phyloP scores from a whole-genome alignment of 2,888 invertebrate species.

The Phyllotreta striolata region DNA sequence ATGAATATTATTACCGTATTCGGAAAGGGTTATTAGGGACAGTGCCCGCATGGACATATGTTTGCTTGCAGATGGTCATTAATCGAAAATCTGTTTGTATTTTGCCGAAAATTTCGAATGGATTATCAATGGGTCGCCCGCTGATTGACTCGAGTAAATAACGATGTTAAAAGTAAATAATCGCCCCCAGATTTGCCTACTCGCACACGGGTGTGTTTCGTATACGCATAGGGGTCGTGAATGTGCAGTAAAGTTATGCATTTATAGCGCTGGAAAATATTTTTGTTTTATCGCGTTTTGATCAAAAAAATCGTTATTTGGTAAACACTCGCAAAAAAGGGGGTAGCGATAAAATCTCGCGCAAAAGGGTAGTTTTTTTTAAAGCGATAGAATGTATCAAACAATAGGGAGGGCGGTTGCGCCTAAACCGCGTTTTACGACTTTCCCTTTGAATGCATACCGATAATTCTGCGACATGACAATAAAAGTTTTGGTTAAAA shows the following conservation, averaged over 20 bases:
- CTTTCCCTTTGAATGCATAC: not conserved
- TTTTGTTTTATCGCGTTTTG: not conserved
- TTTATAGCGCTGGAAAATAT: not conserved
- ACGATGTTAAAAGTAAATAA: too few relatives aligned
- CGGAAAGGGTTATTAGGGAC: slow-evolving; percentile 32
- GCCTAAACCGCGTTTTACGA: slow-evolving; percentile 4
- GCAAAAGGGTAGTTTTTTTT: slow-evolving; percentile 2
- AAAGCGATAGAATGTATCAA: not conserved
- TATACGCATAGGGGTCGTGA: too few relatives aligned
- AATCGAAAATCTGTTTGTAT: slow-evolving; percentile 23
- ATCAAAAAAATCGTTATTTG: not conserved
- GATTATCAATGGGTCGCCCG: too few relatives aligned
- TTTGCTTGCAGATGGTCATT: slow-evolving; percentile 30
- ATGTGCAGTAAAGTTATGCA: not conserved
- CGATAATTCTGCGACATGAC: not conserved
- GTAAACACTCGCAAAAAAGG: too few relatives aligned
- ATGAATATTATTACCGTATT: not conserved
- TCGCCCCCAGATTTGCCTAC: too few relatives aligned
- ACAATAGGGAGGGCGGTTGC: slow-evolving; percentile 3
- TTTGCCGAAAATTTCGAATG: slow-evolving; percentile 8
- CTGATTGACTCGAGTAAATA: too few relatives aligned
- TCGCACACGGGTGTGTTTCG: too few relatives aligned
- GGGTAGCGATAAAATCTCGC: not conserved
- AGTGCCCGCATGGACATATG: slow-evolving; percentile 23
- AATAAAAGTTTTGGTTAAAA: slow-evolving; percentile 4